A percentile compares a stretch with the other conserved stretches of the same genome.
These are phyloP conservation scores for Epinephelus awoara DNA, from an alignment of 2,797 vertebrate genomes.

Conservation along the genomic window DNA sequence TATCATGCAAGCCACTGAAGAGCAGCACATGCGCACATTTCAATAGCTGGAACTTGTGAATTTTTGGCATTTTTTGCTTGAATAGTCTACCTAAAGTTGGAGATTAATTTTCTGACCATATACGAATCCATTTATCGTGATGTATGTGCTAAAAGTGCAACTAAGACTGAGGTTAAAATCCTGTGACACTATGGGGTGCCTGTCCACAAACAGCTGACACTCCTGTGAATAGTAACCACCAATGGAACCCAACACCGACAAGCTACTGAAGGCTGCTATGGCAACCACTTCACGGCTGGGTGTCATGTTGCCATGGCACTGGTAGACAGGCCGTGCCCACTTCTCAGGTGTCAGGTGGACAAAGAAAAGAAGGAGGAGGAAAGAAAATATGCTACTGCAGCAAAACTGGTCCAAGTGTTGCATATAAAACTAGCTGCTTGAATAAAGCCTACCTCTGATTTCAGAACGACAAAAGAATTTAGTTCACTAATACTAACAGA, in stretches of 20 bases:
- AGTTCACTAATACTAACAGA: neutral
- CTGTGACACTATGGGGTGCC: neutral
- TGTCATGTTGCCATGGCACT: slow-evolving; percentile 64
- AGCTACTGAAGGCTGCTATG: slow-evolving; percentile 42
- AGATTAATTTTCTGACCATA: neutral
- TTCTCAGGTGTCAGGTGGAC: slow-evolving; percentile 71
- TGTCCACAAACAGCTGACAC: slow-evolving; percentile 32
- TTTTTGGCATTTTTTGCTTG: neutral
- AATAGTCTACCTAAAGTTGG: neutral
- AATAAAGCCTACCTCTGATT: neutral
- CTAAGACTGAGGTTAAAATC: neutral
- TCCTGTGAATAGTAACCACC: slow-evolving; percentile 8
- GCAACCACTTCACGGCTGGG: slow-evolving; percentile 59
- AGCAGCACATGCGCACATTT: neutral
- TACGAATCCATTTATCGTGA: neutral
- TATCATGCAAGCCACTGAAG: neutral
- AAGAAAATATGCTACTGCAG: slow-evolving; percentile 19
- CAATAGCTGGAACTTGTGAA: neutral
- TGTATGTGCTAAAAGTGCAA: too few species aligned
- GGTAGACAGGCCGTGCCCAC: slow-evolving; percentile 33
- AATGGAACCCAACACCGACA: slow-evolving; percentile 61
- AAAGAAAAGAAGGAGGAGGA: slow-evolving; percentile 8
- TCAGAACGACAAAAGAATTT: neutral
- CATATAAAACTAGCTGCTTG: neutral
- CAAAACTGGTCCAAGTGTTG: neutral